These are phyloP conservation scores for Diceros bicornis DNA, from an alignment of 2,797 vertebrate genomes.

Conservation along the genomic window DNA sequence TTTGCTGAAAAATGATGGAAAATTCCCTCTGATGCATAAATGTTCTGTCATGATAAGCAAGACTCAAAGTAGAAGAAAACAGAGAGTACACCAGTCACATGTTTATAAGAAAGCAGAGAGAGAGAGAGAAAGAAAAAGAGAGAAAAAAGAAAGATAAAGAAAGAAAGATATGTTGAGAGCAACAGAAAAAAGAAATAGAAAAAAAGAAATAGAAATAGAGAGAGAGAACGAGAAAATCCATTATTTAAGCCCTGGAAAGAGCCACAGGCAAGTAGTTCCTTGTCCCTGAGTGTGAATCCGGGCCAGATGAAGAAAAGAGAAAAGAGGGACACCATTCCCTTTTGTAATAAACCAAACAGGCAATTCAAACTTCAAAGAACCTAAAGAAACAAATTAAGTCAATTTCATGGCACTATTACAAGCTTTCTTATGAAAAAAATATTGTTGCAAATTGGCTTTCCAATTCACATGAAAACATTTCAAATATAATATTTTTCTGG, in stretches of 20 bases:
- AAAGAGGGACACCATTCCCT: not conserved
- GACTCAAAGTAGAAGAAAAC: not conserved
- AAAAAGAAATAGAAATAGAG: not conserved
- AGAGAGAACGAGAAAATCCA: not conserved
- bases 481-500: not conserved
- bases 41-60: not conserved
- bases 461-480: constrained; percentile 33
- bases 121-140: not conserved
- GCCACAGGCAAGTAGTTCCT: not conserved
- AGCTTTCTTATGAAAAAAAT: not conserved
- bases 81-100: not conserved
- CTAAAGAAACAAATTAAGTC: not conserved
- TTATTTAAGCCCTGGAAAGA: not conserved
- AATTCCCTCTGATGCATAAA: not conserved
- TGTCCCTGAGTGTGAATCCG: not conserved
- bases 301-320: not conserved
- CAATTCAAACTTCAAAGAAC: not conserved
- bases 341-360: not conserved
- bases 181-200: not conserved
- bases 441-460: not conserved
- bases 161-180: not conserved
- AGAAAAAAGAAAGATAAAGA: not conserved
- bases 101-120: not conserved
- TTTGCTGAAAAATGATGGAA: not conserved
- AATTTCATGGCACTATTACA: not conserved